Conservation (phyloP, 1,140 invertebrate genomes). For the Steinernema khuongi region DNA sequence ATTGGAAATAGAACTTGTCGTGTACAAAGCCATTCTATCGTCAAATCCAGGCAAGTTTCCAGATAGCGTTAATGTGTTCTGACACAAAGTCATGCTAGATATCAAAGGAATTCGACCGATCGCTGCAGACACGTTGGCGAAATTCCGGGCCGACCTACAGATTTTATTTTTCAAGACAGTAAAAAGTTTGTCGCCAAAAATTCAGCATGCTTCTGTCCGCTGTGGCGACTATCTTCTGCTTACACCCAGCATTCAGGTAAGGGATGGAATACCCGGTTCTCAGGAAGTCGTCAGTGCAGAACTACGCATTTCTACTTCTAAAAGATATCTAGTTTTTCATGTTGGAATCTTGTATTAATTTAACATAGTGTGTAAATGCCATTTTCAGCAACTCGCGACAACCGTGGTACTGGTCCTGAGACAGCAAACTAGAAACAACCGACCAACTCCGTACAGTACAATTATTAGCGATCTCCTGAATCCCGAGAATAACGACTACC, state of each 20-base stretch:
- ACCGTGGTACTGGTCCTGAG: not conserved
- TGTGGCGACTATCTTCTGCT: not conserved
- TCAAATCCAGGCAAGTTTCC: constrained; percentile 14
- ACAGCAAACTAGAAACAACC: not conserved
- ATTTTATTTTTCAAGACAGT: not conserved
- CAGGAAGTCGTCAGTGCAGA: too few species aligned
- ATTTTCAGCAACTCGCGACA: not conserved
- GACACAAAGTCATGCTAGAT: not conserved
- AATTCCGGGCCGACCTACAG: not conserved
- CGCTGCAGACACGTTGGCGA: not conserved
- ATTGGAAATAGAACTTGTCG: not conserved
- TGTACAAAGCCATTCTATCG: not conserved
- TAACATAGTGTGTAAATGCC: not conserved
- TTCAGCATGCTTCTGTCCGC: not conserved
- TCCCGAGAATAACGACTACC: not conserved
- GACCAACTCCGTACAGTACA: not conserved
- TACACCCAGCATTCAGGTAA: not conserved
- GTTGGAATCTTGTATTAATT: too few species aligned
- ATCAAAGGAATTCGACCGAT: constrained; percentile 10
- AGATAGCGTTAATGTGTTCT: too few species aligned
- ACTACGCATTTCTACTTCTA: too few species aligned
- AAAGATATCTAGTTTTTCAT: too few species aligned
- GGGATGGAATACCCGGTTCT: too few species aligned
- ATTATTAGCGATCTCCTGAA: not conserved
- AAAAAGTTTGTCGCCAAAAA: not conserved